These are phyloP conservation scores for Drymonia ruficornis DNA, from an alignment of 2,888 invertebrate genomes.

Conservation along the genomic window DNA sequence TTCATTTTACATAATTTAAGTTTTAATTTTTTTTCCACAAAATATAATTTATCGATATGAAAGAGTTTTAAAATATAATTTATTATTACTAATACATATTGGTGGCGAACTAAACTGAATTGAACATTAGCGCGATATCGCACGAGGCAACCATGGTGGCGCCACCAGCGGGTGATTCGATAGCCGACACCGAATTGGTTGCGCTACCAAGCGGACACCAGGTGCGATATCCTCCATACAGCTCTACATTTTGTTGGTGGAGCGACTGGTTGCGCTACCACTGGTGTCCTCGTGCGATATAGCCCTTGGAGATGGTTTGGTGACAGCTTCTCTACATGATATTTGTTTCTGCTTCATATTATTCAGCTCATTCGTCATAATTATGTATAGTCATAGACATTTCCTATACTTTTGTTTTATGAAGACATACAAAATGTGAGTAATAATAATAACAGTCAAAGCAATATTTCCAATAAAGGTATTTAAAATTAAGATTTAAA, in stretches of 20 bases:
- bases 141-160: too few species aligned
- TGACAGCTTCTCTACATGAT: too few species aligned
- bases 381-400: slow-evolving; percentile 2
- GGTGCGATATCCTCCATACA: too few species aligned
- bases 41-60: slow-evolving; percentile 26
- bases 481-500: slow-evolving; percentile 28
- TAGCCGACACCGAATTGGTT: too few species aligned
- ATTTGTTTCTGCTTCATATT: not conserved
- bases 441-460: slow-evolving; percentile 27
- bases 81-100: slow-evolving; percentile 6
- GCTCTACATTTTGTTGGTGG: too few species aligned
- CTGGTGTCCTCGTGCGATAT: too few species aligned
- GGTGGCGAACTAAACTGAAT: not conserved
- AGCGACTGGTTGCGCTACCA: too few species aligned
- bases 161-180: too few species aligned
- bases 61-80: slow-evolving; percentile 23
- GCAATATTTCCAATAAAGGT: slow-evolving; percentile 36
- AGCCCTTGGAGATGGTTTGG: too few species aligned
- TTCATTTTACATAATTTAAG: slow-evolving; percentile 33
- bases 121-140: too few species aligned
- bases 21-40: slow-evolving; percentile 23
- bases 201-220: too few species aligned
- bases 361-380: slow-evolving; percentile 5
- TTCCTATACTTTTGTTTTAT: not conserved
- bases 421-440: not conserved